These are phyloP conservation scores for Hyposoter didymator DNA, from an alignment of 2,888 invertebrate genomes.

Conservation along the genomic window DNA sequence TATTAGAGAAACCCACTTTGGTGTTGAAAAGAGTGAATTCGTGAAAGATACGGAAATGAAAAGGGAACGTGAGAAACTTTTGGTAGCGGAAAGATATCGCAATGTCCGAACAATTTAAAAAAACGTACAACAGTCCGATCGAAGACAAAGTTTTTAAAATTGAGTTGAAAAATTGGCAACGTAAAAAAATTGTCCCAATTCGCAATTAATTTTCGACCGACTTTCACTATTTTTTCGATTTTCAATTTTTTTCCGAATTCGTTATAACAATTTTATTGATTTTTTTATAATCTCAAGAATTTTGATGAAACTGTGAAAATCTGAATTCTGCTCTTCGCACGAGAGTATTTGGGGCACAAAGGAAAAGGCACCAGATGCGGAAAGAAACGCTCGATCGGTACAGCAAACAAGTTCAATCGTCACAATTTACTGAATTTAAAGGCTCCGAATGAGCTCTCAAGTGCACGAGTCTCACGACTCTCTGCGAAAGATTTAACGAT, in stretches of 20 bases:
- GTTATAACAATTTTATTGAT: too few species aligned
- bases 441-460: neutral
- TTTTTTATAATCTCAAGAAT: too few species aligned
- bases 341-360: neutral
- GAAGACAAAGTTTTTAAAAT: neutral
- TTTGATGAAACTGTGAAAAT: neutral
- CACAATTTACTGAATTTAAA: neutral
- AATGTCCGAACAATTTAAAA: neutral
- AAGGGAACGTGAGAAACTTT: conserved; percentile 12
- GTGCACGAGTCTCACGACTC: conserved; percentile 5
- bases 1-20: conserved; percentile 38
- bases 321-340: neutral
- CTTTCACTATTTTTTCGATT: too few species aligned
- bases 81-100: conserved; percentile 5
- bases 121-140: neutral
- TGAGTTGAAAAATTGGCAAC: too few species aligned
- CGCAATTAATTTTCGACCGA: too few species aligned
- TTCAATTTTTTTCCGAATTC: too few species aligned
- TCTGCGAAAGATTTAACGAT: neutral
- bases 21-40: conserved; percentile 10
- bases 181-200: too few species aligned
- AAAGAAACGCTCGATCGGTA: neutral
- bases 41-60: conserved; percentile 17
- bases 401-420: neutral
- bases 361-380: neutral